phyloP scores from a whole-genome alignment of 2,797 vertebrate genomes.

The Malurus leucopterus region DNA sequence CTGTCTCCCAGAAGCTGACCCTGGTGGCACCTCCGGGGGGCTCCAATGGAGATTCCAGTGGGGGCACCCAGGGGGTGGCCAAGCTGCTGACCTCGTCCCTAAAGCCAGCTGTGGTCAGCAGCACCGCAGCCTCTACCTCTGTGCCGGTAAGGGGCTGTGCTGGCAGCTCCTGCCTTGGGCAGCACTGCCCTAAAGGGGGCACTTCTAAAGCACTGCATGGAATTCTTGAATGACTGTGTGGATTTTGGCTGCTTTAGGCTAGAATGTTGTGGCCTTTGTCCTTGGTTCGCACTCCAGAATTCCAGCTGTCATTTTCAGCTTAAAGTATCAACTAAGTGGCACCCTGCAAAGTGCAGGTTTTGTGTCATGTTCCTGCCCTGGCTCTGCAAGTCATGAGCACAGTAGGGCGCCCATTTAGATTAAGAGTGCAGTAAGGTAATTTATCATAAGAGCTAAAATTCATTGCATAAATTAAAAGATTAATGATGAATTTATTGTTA shows the following conservation, averaged over 20 bases:
- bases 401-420: not conserved
- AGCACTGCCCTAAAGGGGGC: not conserved
- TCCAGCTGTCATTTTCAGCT: not conserved
- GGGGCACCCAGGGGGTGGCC: slow-evolving; percentile 81
- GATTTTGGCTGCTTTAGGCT: not conserved
- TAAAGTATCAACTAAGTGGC: not conserved
- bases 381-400: accelerated
- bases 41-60: slow-evolving; percentile 75
- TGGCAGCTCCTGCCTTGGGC: not conserved
- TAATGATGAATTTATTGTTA: not conserved
- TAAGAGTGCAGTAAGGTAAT: not conserved
- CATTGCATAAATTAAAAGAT: not conserved
- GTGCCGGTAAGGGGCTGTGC: slow-evolving; percentile 71
- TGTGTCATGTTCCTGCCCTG: not conserved
- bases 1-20: slow-evolving; percentile 78
- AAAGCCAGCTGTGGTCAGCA: slow-evolving; percentile 73
- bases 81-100: slow-evolving; percentile 80
- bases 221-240: not conserved
- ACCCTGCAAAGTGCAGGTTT: not conserved
- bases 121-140: slow-evolving; percentile 69
- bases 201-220: not conserved
- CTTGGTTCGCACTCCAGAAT: not conserved
- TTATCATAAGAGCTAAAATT: not conserved
- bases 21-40: slow-evolving; percentile 80
- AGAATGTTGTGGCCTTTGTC: not conserved